phyloP scores from a whole-genome alignment of 2,888 invertebrate species.

The Tortrix viridana region DNA sequence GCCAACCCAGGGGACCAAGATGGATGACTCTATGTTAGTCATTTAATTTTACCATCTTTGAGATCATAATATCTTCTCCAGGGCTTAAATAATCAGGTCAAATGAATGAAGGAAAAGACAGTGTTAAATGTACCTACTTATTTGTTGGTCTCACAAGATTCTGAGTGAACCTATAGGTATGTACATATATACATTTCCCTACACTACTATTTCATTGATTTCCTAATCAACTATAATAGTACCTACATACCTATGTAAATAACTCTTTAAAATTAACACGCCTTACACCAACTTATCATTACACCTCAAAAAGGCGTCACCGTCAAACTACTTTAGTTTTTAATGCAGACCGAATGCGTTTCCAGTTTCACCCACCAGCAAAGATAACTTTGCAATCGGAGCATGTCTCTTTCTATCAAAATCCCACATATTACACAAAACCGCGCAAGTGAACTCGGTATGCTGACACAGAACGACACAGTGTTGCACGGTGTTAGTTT shows the following conservation, averaged over 20 bases:
- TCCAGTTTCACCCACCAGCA: constrained; percentile 23
- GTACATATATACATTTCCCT: too few relatives aligned
- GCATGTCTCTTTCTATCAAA: constrained; percentile 25
- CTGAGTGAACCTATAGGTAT: too few relatives aligned
- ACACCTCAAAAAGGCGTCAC: constrained; percentile 11
- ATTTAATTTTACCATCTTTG: too few relatives aligned
- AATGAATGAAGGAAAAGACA: too few relatives aligned
- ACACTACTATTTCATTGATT: neutral
- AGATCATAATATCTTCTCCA: too few relatives aligned
- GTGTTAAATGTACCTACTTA: too few relatives aligned
- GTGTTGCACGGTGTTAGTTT: constrained; percentile 1
- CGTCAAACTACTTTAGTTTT: constrained; percentile 1
- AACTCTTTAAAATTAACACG: constrained; percentile 8
- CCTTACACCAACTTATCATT: constrained; percentile 16
- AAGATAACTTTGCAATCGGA: constrained; percentile 27
- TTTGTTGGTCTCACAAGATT: too few relatives aligned
- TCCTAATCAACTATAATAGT: neutral
- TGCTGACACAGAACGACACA: constrained; percentile 9
- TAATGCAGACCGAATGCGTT: constrained; percentile 1
- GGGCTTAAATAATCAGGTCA: too few relatives aligned
- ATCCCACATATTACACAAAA: constrained; percentile 36
- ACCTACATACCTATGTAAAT: too few relatives aligned
- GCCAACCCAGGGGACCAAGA: too few relatives aligned
- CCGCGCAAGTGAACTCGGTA: constrained; percentile 19
- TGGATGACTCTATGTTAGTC: too few relatives aligned